Conservation (phyloP, 2,888 invertebrate species). For the Chesias legatella region DNA sequence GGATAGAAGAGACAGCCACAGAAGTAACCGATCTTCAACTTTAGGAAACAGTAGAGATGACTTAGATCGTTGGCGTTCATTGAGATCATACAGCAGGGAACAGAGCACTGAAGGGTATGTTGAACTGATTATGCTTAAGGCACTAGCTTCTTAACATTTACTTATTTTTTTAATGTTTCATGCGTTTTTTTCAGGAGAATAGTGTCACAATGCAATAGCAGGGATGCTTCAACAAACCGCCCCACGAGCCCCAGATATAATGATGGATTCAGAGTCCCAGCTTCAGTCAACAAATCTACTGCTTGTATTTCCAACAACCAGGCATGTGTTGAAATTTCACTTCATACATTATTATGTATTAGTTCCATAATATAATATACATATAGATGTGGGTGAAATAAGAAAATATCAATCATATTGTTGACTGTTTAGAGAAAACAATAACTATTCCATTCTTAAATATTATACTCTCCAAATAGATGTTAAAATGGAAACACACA, state of each 20-base stretch:
- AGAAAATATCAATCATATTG: too few species aligned
- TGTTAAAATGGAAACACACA: too few species aligned
- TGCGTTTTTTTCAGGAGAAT: constrained; percentile 64
- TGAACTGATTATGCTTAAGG: too few species aligned
- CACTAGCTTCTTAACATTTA: too few species aligned
- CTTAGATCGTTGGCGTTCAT: constrained; percentile 70
- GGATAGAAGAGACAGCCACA: constrained; percentile 65
- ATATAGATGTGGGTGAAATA: too few species aligned
- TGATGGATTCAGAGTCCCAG: constrained; percentile 69
- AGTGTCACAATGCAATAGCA: constrained; percentile 71
- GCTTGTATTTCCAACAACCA: constrained; percentile 56
- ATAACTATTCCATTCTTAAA: too few species aligned
- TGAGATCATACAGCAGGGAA: constrained; percentile 72
- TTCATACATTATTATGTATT: too few species aligned
- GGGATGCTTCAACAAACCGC: constrained; percentile 64
- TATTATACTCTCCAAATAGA: too few species aligned
- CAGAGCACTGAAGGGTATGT: constrained; percentile 72
- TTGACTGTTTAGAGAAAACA: too few species aligned
- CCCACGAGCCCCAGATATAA: constrained; percentile 64
- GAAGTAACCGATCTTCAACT: constrained; percentile 70
- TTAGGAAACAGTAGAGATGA: constrained; percentile 73
- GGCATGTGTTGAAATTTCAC: constrained; percentile 37
- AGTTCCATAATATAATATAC: too few species aligned
- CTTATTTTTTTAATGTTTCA: too few species aligned
- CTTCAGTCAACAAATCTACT: constrained; percentile 49